phyloP scores from a whole-genome alignment of 2,888 invertebrate species.

The Deilephila elpenor region DNA sequence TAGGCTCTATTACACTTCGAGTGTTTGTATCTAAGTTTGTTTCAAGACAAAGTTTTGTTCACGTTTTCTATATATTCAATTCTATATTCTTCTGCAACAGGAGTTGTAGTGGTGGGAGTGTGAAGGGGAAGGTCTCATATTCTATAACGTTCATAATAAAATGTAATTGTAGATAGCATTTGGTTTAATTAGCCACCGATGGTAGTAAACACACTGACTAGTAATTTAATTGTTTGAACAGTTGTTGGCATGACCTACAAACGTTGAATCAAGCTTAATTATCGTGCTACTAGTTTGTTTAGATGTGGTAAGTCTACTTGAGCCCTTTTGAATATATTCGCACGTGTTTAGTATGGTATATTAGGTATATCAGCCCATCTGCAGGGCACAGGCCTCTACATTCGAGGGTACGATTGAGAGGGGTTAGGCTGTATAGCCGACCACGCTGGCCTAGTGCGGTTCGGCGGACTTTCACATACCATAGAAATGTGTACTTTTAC shows the following conservation, averaged over 20 bases:
- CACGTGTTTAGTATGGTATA: too few relatives aligned
- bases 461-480: too few relatives aligned
- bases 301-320: not conserved
- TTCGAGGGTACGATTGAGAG: too few relatives aligned
- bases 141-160: not conserved
- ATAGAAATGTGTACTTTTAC: too few relatives aligned
- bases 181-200: not conserved
- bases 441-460: too few relatives aligned
- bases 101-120: too few relatives aligned
- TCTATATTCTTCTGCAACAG: too few relatives aligned
- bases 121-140: too few relatives aligned
- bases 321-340: not conserved
- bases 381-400: too few relatives aligned
- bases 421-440: too few relatives aligned
- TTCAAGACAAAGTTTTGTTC: not conserved
- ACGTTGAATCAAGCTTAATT: not conserved
- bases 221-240: not conserved
- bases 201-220: not conserved
- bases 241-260: slow-evolving; percentile 3
- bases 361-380: too few relatives aligned
- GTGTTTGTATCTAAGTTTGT: not conserved
- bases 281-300: not conserved
- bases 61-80: not conserved
- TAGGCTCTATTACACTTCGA: not conserved
- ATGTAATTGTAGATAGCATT: not conserved